Base-by-base conservation (phyloP, 2,797 vertebrate genomes). In the Hippocampus kuda region DNA sequence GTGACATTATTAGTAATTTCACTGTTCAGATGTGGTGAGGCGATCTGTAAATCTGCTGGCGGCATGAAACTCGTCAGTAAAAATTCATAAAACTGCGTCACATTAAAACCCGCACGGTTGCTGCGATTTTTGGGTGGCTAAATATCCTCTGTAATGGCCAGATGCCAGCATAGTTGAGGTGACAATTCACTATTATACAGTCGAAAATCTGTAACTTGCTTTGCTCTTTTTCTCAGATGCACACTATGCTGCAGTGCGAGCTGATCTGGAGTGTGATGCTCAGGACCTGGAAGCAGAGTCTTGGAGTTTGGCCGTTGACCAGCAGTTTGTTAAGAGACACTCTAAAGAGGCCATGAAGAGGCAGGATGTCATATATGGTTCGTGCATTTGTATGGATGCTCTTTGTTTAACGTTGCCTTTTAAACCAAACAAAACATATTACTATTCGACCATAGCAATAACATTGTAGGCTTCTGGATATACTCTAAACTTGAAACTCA, bases 321-420 rank as follows among this genome's bases (percentile, higher is more conserved):
- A 90, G 2, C 68, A 85, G 1, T 94, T 92, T 22, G 86, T 89
- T 27, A 96, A 93, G 82, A 92, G 86, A 38, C 93, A 93, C 68
- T 89, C 88, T 48, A 94, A 90, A 84, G 93, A 95, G 0, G 77
- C 83, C 20, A 77, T 92, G 22, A 98, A 98, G 81, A 92, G 94
- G 70, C 97, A 99, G 81, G 97, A 98, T 73, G 94, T 98, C 44
- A 94, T 98, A 68, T 98, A 97, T 13, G 97, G 97, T 98, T 75
- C 88, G 95, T 46, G 9, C 27, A 64, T 48, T 53, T 41, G 2
- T 15, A 1, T 26, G 0, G 18, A 34, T 26, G 24, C 63, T 46
- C 22, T 65, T 65, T 42, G 20, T 65, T 44, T 44, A 65, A 61
- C 2, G 13, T 34, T 65, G 42, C 41, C 26, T 44, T 46, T 42